Base-by-base conservation (phyloP, 2,797 vertebrate genomes). In the Acanthornis magna region DNA sequence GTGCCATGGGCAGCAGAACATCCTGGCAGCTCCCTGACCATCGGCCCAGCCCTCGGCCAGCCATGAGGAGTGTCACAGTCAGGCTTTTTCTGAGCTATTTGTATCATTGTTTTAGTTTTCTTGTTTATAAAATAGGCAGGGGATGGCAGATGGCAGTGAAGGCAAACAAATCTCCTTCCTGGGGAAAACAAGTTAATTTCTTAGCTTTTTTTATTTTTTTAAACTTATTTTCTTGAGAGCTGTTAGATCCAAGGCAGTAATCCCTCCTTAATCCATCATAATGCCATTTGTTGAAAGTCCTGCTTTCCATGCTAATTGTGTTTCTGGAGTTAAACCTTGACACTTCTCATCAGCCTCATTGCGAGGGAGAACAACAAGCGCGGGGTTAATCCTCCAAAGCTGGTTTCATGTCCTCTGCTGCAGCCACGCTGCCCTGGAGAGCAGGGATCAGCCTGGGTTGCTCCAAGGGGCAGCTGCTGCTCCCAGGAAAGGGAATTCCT, bases 191-290 rank as follows among this genome's bases (percentile, higher is more conserved):
- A 95, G 91, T 87, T 83, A 83, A 94, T 95, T 94, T 88, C 82
- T 73, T 42, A 4, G 47, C 15, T n/a, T 76, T 57, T 45, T 71
- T 27, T 47, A 5, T 70, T 82, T 75, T 92, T 80, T 73, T 45
- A 3, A 81, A 51, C 79, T 92, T 87, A 27, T 95, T 92, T 97
- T 90, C 91, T 92, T n/a, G 83, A 92, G 92, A 94, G 93, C 67
- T 51, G 68, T 88, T 80, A 91, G 86, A 86, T 92, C 79, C 88
- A 74, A 82, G 75, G 63, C 80, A 42, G 77, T 96, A 96, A 96
- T 95, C 96, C 94, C 83, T 66, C 74, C 78, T 79, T 96, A 96
- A 96, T 96, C 96, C 96, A 63, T 80, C 85, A 54, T 94, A 96
- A 97, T 95, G 88, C 95, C 78, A 71, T 96, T 96, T 92, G 94